phyloP scores from a whole-genome alignment of 2,888 invertebrate genomes.

The Trisateles emortualis region DNA sequence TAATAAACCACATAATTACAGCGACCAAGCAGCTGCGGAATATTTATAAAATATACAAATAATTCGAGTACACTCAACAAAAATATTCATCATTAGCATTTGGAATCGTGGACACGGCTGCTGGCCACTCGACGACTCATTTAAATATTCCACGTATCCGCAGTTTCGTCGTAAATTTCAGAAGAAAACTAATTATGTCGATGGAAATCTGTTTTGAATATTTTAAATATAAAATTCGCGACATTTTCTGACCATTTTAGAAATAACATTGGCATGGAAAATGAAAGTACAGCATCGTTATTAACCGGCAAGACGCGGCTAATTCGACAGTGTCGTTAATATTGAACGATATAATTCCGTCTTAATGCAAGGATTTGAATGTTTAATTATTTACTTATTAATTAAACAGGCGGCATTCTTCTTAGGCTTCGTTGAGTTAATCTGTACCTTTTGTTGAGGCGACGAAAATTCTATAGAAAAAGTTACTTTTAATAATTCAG shows the following conservation, averaged over 20 bases:
- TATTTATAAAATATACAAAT: constrained; percentile 3
- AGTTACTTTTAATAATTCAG: constrained; percentile 29
- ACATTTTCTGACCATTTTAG: background rate
- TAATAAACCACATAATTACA: background rate
- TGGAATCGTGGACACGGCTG: background rate
- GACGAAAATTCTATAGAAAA: constrained; percentile 19
- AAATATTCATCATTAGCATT: constrained; percentile 5
- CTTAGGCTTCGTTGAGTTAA: constrained; percentile 35
- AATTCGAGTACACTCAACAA: background rate
- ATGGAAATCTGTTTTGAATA: background rate
- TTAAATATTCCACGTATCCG: constrained; percentile 9
- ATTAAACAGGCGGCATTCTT: constrained; percentile 41
- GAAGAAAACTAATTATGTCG: constrained; percentile 6
- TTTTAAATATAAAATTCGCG: background rate
- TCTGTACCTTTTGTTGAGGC: constrained; percentile 29
- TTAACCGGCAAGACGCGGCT: constrained; percentile 22
- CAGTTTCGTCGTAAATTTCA: constrained; percentile 5
- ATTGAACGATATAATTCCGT: constrained; percentile 41
- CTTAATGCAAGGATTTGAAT: constrained; percentile 44
- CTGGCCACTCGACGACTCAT: constrained; percentile 3
- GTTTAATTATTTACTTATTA: constrained; percentile 55
- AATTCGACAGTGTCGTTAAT: constrained; percentile 36
- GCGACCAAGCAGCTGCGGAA: background rate
- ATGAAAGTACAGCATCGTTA: constrained; percentile 19
- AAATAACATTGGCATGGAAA: constrained; percentile 5